These are phyloP conservation scores for Drosophila atripex DNA, from an alignment of 2,888 invertebrate genomes.

Conservation along the genomic window DNA sequence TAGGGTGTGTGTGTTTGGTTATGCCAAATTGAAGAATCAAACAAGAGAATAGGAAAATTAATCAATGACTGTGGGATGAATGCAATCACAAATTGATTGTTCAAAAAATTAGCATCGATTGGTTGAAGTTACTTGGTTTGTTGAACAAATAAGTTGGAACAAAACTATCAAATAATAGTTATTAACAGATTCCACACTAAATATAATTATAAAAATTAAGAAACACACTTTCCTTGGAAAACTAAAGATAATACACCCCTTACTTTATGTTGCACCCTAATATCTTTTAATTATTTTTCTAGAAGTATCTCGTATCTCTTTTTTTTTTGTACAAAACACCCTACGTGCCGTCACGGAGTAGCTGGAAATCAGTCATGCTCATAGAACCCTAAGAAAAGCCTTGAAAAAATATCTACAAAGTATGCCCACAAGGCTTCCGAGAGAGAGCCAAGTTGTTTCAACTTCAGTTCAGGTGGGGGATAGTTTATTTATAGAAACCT, in stretches of 20 bases:
- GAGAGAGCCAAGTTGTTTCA: slow-evolving; percentile 3
- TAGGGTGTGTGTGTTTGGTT: slow-evolving; percentile 9
- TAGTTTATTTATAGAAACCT: slow-evolving; percentile 26
- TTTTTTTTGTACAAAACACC: background rate
- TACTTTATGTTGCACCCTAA: background rate
- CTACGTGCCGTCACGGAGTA: slow-evolving; percentile 71
- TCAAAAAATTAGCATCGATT: background rate
- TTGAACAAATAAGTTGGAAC: no score
- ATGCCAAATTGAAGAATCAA: slow-evolving; percentile 14
- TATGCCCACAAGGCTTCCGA: slow-evolving; percentile 44
- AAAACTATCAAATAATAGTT: no score
- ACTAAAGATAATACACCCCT: background rate
- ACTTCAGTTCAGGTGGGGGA: slow-evolving; percentile 6
- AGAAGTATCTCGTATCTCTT: background rate
- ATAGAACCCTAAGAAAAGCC: slow-evolving; percentile 17
- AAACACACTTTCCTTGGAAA: no score
- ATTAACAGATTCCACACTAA: no score
- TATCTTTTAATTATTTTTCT: slow-evolving; percentile 8
- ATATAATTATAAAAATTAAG: no score
- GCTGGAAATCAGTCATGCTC: slow-evolving; percentile 58
- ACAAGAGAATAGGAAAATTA: background rate
- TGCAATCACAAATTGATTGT: background rate
- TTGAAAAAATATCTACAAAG: slow-evolving; percentile 44
- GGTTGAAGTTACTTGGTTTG: background rate
- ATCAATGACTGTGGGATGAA: background rate